These are phyloP conservation scores for Drosophila ohnishii DNA, from an alignment of 1,140 invertebrate genomes.

Conservation along the genomic window DNA sequence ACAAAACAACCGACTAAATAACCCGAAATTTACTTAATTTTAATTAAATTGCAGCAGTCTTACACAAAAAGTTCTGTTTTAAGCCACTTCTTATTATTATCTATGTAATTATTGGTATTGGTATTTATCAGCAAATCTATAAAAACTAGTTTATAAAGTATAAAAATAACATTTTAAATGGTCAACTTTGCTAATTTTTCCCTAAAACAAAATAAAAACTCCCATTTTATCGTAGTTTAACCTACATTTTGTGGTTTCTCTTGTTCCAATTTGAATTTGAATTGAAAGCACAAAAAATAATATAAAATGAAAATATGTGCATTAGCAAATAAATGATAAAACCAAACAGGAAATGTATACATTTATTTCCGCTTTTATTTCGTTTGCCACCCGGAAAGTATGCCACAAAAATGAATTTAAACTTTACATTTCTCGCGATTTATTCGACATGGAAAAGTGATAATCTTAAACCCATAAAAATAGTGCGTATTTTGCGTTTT, in stretches of 20 bases:
- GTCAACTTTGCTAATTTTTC: not conserved
- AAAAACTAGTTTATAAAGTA: not conserved
- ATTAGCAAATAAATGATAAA: not conserved
- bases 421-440: slow-evolving; percentile 7
- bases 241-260: not conserved
- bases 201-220: no score
- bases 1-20: not conserved
- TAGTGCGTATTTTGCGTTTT: slow-evolving; percentile 27
- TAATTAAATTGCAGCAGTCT: not conserved
- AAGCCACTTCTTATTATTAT: not conserved
- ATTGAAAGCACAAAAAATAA: not conserved
- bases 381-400: slow-evolving; percentile 21
- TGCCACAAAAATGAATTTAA: slow-evolving; percentile 6
- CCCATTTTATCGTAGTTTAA: accelerated
- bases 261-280: not conserved
- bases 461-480: slow-evolving; percentile 4
- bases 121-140: not conserved
- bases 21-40: no score
- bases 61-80: not conserved
- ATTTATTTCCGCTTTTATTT: not conserved
- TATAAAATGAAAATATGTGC: not conserved
- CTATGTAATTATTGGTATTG: not conserved
- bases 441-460: not conserved
- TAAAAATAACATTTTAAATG: no score
- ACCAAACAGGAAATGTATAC: not conserved